Base-by-base conservation (phyloP, 2,888 invertebrate genomes). In the Drosophila anomelani region DNA sequence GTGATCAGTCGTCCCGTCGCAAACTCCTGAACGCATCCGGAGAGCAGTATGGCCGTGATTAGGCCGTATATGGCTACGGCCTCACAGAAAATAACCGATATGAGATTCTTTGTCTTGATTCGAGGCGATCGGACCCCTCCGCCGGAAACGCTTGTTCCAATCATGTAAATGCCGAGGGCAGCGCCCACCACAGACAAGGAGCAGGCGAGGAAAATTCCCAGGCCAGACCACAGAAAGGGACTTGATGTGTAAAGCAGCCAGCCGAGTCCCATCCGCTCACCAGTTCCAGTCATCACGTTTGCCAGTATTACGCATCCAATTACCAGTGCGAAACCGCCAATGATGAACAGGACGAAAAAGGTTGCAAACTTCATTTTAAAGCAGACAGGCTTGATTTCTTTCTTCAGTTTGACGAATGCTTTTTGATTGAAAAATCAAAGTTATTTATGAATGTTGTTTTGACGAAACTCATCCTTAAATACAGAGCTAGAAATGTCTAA, bases 41-140 rank as follows among this genome's bases (percentile, higher is more conserved):
- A 97, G 68, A 99, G 94, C 38, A 99, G 98, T 91, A 99, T 99
- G 41, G 99, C 98, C 89, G 98, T 98, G 91, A 99, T 99, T 76
- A 99, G 94, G 15, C 99, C 99, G 93, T 99, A 99, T 93, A 99
- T 99, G 77, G 99, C 99, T 2, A 99, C 99, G 77, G 99, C 99
- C 94, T 99, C 99, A 92, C 99, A 99, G 94, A 99, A 99, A 93
- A 99, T 99, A 82, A 99, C 98, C 43, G 99, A 99, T 91, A 99
- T 98, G 90, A 99, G 95, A 93, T 99, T 99, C 94, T 99, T 99
- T 60, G 99, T 99, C 93, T 98, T 98, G 93, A 99, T 99, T 87
- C 99, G 94, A 3, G 99, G 99, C 23, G 99, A 97, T 93, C 98
- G 98, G 13, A 99, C 99, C 91, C 99, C 99, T 70, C 97, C 99